Conservation (phyloP, 2,888 invertebrate species). For the Eristalis intricaria region DNA sequence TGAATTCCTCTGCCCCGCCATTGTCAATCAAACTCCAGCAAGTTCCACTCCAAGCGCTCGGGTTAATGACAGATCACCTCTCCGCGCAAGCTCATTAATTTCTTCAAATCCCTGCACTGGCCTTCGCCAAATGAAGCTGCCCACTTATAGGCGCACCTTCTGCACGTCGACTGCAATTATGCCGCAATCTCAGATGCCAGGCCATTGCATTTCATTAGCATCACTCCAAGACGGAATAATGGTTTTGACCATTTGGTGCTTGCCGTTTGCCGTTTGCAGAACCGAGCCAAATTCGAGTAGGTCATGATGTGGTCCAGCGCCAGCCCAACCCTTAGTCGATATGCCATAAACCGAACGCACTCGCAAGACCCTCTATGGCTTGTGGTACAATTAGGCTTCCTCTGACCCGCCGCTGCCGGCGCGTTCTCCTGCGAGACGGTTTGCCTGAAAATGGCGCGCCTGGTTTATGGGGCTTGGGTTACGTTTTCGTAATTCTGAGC, state of each 20-base stretch:
- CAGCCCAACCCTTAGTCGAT: conserved; percentile 51
- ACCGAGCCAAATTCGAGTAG: conserved; percentile 15
- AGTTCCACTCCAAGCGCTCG: neutral
- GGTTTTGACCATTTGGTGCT: conserved; percentile 17
- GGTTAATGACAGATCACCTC: neutral
- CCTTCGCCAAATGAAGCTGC: conserved; percentile 12
- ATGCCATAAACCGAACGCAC: conserved; percentile 20
- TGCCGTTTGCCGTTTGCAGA: neutral
- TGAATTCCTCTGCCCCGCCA: too few relatives aligned
- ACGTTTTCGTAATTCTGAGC: conserved; percentile 44
- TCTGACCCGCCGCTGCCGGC: neutral
- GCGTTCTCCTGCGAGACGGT: too few relatives aligned
- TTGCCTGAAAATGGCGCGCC: neutral
- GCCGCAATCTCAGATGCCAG: conserved; percentile 18
- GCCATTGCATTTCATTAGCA: conserved; percentile 43
- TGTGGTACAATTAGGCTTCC: conserved; percentile 36
- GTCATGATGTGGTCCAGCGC: conserved; percentile 26
- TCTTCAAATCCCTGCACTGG: neutral
- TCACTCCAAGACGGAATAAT: conserved; percentile 5
- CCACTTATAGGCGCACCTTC: conserved; percentile 49
- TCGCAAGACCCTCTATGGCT: conserved; percentile 9
- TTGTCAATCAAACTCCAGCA: too few relatives aligned
- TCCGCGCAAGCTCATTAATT: neutral
- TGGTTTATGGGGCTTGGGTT: conserved; percentile 15
- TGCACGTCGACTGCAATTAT: conserved; percentile 48